These are phyloP conservation scores for Lycaena phlaeas DNA, from an alignment of 2,888 invertebrate genomes.

Conservation along the genomic window DNA sequence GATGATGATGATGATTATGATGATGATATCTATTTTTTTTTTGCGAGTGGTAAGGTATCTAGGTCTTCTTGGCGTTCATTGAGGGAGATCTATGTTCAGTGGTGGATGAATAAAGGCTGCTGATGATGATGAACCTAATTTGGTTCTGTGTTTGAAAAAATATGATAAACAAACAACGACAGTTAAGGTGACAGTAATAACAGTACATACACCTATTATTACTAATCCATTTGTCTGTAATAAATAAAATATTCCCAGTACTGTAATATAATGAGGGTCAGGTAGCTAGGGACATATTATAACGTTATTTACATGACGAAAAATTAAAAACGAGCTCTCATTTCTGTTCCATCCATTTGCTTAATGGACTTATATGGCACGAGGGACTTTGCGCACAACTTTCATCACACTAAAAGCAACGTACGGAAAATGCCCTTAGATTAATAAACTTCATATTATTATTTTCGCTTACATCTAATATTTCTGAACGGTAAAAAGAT, in stretches of 20 bases:
- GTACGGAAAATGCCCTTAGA: conserved; percentile 61
- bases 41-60: too few species aligned
- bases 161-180: too few species aligned
- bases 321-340: conserved; percentile 63
- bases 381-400: conserved; percentile 57
- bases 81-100: too few species aligned
- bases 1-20: too few species aligned
- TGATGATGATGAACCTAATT: too few species aligned
- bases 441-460: conserved; percentile 63
- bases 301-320: conserved; percentile 57
- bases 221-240: too few species aligned
- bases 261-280: conserved; percentile 11
- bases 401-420: conserved; percentile 42
- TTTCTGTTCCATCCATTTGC: conserved; percentile 60
- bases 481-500: conserved; percentile 1
- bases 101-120: too few species aligned
- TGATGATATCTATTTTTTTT: too few species aligned
- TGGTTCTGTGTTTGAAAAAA: too few species aligned
- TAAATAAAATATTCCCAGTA: neutral
- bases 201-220: too few species aligned
- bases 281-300: conserved; percentile 38
- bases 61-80: too few species aligned
- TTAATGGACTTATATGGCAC: conserved; percentile 67
- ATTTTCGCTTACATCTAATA: conserved; percentile 12
- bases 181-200: too few species aligned